Percentiles rank a stretch among this genome's conserved stretches.
These are phyloP conservation scores for Zaprionus davidi DNA, from an alignment of 1,140 invertebrate genomes.

Conservation along the genomic window DNA sequence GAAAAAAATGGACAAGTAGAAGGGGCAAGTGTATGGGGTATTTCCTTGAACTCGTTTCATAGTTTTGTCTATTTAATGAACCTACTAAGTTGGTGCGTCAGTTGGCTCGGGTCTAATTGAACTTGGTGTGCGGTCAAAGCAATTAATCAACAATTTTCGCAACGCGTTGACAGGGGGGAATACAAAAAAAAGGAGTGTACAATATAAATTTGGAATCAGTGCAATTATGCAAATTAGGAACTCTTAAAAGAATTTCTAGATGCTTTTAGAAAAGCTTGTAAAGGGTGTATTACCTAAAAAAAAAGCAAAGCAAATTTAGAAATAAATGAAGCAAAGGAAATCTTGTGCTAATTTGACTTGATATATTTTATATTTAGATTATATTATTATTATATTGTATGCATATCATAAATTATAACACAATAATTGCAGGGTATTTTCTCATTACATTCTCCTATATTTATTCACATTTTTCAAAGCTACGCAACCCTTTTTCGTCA, in stretches of 20 bases:
- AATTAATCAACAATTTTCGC: conserved; percentile 78
- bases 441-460: neutral
- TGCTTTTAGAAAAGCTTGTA: neutral
- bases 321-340: neutral
- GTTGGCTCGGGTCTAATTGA: conserved; percentile 47
- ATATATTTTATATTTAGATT: too few relatives aligned
- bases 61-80: conserved; percentile 55
- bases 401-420: too few relatives aligned
- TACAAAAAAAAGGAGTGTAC: conserved; percentile 39
- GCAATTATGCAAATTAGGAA: conserved; percentile 77
- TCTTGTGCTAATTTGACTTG: too few relatives aligned
- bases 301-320: neutral
- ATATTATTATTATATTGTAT: too few relatives aligned
- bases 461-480: conserved; percentile 20
- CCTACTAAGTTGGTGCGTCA: conserved; percentile 9
- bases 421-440: neutral
- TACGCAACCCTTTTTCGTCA: conserved; percentile 53
- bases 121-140: conserved; percentile 56
- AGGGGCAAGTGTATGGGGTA: neutral
- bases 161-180: conserved; percentile 46
- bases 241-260: conserved; percentile 20
- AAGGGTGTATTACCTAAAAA: neutral
- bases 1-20: conserved; percentile 8
- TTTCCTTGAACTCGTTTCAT: conserved; percentile 30
- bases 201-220: conserved; percentile 54